Evolutionary conservation across 92 coral and sea anemone species (phyloP).

Genomic region (Zoanthus sociatus): DNA sequence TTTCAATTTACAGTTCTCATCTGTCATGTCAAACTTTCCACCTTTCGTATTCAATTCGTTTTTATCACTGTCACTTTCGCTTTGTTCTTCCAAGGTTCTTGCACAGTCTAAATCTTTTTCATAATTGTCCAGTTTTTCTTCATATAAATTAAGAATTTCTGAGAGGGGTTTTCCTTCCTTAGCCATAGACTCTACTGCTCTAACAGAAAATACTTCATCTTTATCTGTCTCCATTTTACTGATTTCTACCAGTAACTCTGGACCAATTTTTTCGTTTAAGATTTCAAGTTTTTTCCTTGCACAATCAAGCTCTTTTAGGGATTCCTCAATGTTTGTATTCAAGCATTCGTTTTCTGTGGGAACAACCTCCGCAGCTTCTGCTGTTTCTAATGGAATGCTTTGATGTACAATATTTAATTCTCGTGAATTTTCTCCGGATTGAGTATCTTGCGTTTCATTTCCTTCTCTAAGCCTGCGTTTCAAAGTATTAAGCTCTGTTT

Average conservation of each 20-base stretch:
- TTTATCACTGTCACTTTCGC: background rate
- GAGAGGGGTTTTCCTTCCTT: constrained; percentile 22
- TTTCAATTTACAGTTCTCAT: background rate
- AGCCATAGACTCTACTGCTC: constrained; percentile 6
- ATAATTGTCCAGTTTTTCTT: background rate
- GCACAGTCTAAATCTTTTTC: background rate
- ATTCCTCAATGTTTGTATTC: background rate
- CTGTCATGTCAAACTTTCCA: background rate
- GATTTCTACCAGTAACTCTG: constrained; percentile 58
- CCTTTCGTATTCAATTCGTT: background rate
- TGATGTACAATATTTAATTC: background rate
- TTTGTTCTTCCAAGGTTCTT: background rate
- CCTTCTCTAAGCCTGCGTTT: constrained; percentile 60
- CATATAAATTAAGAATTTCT: constrained; percentile 17
- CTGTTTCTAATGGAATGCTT: background rate
- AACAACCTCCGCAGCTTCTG: background rate
- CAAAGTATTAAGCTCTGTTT: constrained; percentile 61
- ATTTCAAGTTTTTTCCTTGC: background rate
- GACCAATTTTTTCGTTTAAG: constrained; percentile 19
- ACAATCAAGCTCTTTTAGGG: background rate
- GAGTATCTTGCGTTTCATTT: background rate
- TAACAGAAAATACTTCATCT: background rate
- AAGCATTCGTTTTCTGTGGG: background rate
- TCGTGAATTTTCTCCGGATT: background rate
- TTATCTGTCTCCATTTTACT: constrained; percentile 32